phyloP scores from a whole-genome alignment of 1,140 invertebrate genomes.

The Drosophila prosaltans region DNA sequence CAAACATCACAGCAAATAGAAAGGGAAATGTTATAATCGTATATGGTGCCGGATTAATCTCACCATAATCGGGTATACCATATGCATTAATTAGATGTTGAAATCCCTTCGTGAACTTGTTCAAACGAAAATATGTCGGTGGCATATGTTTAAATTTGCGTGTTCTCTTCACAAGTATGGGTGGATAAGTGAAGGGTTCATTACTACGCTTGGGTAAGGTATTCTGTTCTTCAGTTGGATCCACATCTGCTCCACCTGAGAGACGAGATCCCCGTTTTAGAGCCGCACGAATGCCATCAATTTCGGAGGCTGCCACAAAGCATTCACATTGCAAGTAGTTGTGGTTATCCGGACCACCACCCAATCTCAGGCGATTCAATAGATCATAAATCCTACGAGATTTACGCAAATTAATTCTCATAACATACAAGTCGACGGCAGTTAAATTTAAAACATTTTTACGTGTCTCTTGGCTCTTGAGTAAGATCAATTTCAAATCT shows the following conservation, averaged over 20 bases:
- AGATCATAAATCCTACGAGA: constrained; percentile 95
- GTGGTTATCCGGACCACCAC: constrained; percentile 93
- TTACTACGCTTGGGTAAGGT: neutral
- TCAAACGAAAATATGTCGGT: constrained; percentile 91
- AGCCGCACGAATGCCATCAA: constrained; percentile 92
- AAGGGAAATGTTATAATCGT: constrained; percentile 91
- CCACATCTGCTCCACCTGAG: constrained; percentile 79
- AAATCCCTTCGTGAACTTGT: constrained; percentile 92
- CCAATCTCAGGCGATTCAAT: constrained; percentile 93
- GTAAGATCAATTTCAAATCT: constrained; percentile 44
- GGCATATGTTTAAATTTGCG: constrained; percentile 88
- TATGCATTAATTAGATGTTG: constrained; percentile 93
- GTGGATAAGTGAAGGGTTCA: neutral
- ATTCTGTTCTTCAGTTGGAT: neutral
- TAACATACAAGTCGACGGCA: constrained; percentile 93
- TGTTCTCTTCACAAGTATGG: constrained; percentile 84
- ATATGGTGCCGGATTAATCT: constrained; percentile 90
- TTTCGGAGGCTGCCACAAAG: constrained; percentile 94
- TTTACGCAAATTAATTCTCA: constrained; percentile 96
- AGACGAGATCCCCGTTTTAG: constrained; percentile 93
- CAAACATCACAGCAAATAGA: constrained; percentile 91
- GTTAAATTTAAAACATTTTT: constrained; percentile 92
- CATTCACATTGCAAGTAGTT: constrained; percentile 97
- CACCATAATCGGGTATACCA: constrained; percentile 89
- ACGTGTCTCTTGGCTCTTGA: constrained; percentile 87